Evolutionary conservation across 92 coral and sea anemone genomes (phyloP), one percentile per base, ranked within the genome.

Genomic region (Paragorgia papillata): DNA sequence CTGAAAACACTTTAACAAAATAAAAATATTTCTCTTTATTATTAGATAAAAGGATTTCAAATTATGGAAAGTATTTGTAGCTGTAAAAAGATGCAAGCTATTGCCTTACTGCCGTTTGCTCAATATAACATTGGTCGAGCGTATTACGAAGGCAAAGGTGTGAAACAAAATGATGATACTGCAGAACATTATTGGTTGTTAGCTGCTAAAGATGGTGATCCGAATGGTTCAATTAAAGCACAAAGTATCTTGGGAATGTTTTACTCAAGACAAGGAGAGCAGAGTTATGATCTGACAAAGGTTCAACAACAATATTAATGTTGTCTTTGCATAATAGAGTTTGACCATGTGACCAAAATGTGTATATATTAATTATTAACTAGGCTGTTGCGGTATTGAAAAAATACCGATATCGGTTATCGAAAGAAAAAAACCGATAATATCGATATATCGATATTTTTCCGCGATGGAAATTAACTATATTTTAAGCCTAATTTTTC

Each of bases 81-180:
- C 21, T 86, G 90, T 13, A 70, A 80, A 27, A 82, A 66, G 50
- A 87, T 86, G 57, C 89, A 95, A 73, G 92, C 95, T 24, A 20
- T 82, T 2, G 89, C 89, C 21, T 86, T 95, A 14, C 32, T 88
- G 4, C 90, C 89, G 10, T 85, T 59, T 80, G 99, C 97, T 34
- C 97, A 95, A 78, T 95, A 91, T 79, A 95, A 95, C 79, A 75
- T 95, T 34, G 99, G 95, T 34, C 82, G 99, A 50, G 97, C 99
- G 7, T 91, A 82, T 64, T 95, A 84, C 87, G 99, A 91, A 79
- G 99, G 99, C 20, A 91, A 86, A 80, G 99, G 99, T 26, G 82
- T 85, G 56, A 91, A 86, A 27, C 99, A 95, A 79, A 91, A 92
- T 26, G 97, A 95, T 40, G 44, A 32, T 27, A 86, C 75, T 17